Base-by-base conservation (phyloP, 2,888 invertebrate genomes). In the Nemurella pictetii region DNA sequence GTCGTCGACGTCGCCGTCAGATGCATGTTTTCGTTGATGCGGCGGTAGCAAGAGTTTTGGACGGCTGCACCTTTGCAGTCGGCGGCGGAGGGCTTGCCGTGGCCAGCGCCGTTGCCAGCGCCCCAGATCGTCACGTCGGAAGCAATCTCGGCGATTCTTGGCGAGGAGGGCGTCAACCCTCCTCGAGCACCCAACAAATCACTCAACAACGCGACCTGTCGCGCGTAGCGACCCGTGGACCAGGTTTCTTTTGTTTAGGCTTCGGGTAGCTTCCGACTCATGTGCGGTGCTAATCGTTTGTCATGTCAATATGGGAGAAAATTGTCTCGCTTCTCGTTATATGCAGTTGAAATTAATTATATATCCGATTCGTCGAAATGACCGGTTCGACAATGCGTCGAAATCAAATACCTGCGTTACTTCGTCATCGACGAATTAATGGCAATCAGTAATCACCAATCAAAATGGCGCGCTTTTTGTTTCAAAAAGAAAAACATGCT, bases 1-100 rank as follows among this genome's bases (percentile, higher is more conserved):
- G 90, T 90, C 88, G 91, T 90, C 87, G 91, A 91, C 89, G 91
- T 91, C 88, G 90, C 90, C 88, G 92, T 91, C 85, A 91, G 89
- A 88, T 91, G 91, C 91, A 92, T 91, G 77, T 85, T 85, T 81
- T 86, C 86, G 80, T 83, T 84, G 55, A 84, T 32, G 27, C 85
- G 85, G 28, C 85, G 84, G 32, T 81, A 80, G 80, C 85, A 86
- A 84, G 86, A 86, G 86, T 86, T 86, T 80, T 85, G 86, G 85
- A 85, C 84, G 85, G 84, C 81, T 83, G 78, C 74, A 36, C 81
- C 77, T 75, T 73, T 35, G 75, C 84, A 75, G 85, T 84, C 74
- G 85, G 55, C 75, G 28, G 74, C 2, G 26, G 77, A 73, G 75
- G 55, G 9, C 55, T 55, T 55, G 55, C n/a, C n/a, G n/a, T n/a